Evolutionary conservation across 2,113 vertebrate species (phyloP).

Genomic region (Jacana jacana): DNA sequence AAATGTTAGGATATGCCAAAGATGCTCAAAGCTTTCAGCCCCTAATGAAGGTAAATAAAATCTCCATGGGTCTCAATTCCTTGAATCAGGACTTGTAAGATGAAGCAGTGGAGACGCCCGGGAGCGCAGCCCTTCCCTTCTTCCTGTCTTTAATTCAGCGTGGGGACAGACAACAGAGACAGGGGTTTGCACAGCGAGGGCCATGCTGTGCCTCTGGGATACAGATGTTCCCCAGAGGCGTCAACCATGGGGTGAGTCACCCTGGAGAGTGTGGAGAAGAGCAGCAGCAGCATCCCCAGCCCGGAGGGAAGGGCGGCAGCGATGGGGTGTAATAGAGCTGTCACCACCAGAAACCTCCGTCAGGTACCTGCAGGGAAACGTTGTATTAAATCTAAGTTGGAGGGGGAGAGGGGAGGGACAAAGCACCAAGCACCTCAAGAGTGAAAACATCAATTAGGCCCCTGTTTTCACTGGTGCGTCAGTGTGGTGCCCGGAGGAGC

Average conservation of each 20-base stretch:
- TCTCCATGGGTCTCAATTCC: background rate
- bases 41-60: background rate
- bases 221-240: background rate
- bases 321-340: background rate
- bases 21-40: background rate
- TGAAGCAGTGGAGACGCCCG: background rate
- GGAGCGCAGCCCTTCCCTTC: background rate
- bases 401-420: background rate
- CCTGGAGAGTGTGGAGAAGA: accelerated
- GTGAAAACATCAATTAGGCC: background rate
- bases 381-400: background rate
- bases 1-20: background rate
- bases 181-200: background rate
- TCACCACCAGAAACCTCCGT: background rate
- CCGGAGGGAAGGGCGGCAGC: background rate
- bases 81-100: background rate
- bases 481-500: background rate
- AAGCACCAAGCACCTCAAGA: background rate
- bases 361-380: background rate
- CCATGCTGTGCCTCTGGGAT: background rate
- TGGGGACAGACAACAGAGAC: background rate
- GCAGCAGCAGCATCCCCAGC: background rate
- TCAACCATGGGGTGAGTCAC: background rate
- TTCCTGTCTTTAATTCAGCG: background rate
- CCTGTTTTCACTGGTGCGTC: background rate